These are phyloP conservation scores for Eira barbara DNA, from an alignment of 2,113 vertebrate genomes.

Conservation along the genomic window DNA sequence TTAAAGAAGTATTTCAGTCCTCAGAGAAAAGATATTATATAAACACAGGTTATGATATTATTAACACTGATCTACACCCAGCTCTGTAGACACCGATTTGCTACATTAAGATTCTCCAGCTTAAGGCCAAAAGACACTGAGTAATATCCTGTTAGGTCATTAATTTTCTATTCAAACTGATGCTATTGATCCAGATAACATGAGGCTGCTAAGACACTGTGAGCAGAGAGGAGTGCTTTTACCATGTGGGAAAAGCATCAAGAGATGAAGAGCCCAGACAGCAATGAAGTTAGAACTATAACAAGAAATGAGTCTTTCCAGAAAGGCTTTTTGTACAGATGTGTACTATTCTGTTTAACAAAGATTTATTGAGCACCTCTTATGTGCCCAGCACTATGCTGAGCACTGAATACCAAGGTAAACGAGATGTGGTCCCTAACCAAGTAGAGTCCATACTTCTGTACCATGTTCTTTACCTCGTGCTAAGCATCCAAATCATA, in stretches of 20 bases:
- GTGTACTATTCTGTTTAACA: background rate
- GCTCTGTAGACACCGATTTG: conserved; percentile 15
- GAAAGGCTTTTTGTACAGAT: background rate
- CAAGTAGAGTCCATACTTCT: background rate
- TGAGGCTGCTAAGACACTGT: background rate
- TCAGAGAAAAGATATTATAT: conserved; percentile 43
- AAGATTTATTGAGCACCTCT: background rate
- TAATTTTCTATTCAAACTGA: conserved; percentile 10
- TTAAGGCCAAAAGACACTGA: conserved; percentile 31
- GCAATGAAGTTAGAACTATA: background rate
- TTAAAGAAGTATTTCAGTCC: conserved; percentile 36
- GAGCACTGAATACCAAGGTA: background rate
- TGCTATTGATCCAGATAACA: background rate
- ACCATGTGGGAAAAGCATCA: background rate
- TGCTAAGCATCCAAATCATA: background rate
- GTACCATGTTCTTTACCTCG: background rate
- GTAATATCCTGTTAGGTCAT: conserved; percentile 25
- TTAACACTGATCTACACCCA: conserved; percentile 18
- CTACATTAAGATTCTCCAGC: background rate
- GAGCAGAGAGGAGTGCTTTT: background rate
- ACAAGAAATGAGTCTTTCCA: background rate
- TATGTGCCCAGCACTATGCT: background rate
- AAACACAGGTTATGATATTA: conserved; percentile 26
- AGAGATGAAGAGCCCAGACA: background rate
- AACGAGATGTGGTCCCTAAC: background rate